Conservation (phyloP, 2,888 invertebrate genomes). For the Parnassius smintheus region DNA sequence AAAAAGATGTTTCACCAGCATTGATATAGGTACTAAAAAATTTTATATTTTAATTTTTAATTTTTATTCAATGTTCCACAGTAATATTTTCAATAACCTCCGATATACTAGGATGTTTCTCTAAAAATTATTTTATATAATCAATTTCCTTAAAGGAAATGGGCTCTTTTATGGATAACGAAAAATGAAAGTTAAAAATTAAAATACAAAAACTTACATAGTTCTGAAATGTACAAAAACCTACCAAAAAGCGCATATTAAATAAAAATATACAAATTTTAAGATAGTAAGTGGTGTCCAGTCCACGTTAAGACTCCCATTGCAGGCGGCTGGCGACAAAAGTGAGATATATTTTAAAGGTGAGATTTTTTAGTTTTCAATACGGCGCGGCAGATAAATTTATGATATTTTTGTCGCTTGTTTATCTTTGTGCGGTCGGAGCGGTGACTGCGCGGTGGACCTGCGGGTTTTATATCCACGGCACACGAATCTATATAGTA, state of each 20-base stretch:
- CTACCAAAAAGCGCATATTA: neutral
- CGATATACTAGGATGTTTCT: too few species aligned
- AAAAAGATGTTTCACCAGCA: too few species aligned
- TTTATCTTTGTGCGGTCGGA: constrained; percentile 49
- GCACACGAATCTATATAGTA: constrained; percentile 9
- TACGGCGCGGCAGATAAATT: constrained; percentile 54
- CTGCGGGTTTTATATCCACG: constrained; percentile 33
- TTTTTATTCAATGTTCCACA: too few species aligned
- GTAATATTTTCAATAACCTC: too few species aligned
- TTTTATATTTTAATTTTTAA: too few species aligned
- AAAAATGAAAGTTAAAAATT: too few species aligned
- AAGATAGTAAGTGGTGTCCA: constrained; percentile 41
- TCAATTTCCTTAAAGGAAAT: too few species aligned
- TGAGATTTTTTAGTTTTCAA: constrained; percentile 65
- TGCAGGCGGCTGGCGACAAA: constrained; percentile 55
- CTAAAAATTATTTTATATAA: too few species aligned
- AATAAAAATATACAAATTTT: neutral
- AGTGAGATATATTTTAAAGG: constrained; percentile 74
- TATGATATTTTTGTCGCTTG: constrained; percentile 68
- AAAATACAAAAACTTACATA: too few species aligned
- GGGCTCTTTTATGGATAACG: too few species aligned
- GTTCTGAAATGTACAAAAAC: too few species aligned
- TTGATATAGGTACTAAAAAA: too few species aligned
- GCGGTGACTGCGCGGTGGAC: constrained; percentile 1
- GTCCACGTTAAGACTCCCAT: constrained; percentile 41